Evolutionary conservation across 2,888 invertebrate species (phyloP).

Genomic region (Synergus laeviventris): DNA sequence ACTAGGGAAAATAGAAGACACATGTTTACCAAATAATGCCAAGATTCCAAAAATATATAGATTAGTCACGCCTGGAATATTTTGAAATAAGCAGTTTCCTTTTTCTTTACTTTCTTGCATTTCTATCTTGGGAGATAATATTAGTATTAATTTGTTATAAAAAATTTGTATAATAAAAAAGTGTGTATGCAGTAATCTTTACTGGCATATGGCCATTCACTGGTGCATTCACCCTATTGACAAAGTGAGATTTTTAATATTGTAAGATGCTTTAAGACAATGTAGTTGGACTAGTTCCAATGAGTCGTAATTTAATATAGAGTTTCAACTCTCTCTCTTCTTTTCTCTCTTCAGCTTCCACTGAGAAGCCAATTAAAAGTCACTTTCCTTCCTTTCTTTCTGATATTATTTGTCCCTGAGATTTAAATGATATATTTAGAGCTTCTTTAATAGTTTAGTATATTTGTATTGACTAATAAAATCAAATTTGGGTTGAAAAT

Average conservation of each 20-base stretch:
- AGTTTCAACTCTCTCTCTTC: background rate
- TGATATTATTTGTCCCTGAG: background rate
- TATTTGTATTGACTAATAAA: background rate
- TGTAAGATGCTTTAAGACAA: constrained; percentile 34
- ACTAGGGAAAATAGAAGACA: constrained; percentile 15
- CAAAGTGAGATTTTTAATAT: constrained; percentile 32
- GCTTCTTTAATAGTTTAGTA: background rate
- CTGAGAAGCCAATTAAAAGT: constrained; percentile 14
- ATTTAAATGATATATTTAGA: background rate
- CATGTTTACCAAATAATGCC: constrained; percentile 31
- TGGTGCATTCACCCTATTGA: constrained; percentile 29
- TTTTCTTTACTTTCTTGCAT: background rate
- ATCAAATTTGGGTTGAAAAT: background rate
- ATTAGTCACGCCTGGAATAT: constrained; percentile 16
- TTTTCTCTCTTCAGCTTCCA: constrained; percentile 32
- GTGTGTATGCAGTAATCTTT: background rate
- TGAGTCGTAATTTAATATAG: constrained; percentile 32
- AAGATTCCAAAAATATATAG: constrained; percentile 27
- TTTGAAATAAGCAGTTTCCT: background rate
- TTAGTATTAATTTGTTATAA: background rate
- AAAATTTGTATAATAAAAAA: background rate
- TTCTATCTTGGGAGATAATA: background rate
- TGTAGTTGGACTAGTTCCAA: constrained; percentile 35
- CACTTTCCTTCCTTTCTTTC: background rate
- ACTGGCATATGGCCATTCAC: background rate